These are phyloP conservation scores for Thunnus albacares DNA, from an alignment of 2,797 vertebrate genomes.

Conservation along the genomic window DNA sequence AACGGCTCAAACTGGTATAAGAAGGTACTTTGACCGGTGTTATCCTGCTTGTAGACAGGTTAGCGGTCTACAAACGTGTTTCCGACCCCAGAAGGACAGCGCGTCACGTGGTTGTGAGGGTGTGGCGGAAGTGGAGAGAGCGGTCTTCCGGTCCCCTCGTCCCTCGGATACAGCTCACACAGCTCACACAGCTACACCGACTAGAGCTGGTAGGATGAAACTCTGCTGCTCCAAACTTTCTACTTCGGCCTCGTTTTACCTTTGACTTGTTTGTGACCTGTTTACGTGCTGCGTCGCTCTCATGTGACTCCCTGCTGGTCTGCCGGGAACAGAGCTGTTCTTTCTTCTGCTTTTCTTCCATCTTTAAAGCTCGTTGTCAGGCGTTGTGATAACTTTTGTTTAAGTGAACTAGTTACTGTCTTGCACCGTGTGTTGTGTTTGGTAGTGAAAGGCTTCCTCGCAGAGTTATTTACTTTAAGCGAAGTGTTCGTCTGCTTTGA, in stretches of 20 bases:
- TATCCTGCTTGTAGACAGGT: accelerated
- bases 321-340: neutral
- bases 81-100: neutral
- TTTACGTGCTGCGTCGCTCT: neutral
- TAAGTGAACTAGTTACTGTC: neutral
- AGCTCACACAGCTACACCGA: neutral
- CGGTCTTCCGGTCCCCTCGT: slow-evolving; percentile 46
- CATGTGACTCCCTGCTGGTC: accelerated
- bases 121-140: slow-evolving; percentile 58
- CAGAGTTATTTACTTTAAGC: neutral
- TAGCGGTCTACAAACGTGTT: neutral
- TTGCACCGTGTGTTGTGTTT: neutral
- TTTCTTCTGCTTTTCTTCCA: neutral
- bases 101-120: slow-evolving; percentile 34
- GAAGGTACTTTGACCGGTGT: neutral
- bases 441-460: neutral
- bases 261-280: neutral
- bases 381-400: slow-evolving; percentile 14
- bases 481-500: neutral
- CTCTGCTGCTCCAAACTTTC: slow-evolving; percentile 10
- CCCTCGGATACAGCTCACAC: neutral
- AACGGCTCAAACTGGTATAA: neutral
- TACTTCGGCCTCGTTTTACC: neutral
- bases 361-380: slow-evolving; percentile 5
- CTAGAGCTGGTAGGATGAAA: slow-evolving; percentile 39